Percentiles rank a stretch among this genome's conserved stretches.
These are phyloP conservation scores for Pemphredon lugubris DNA, from an alignment of 2,888 invertebrate species.

Conservation along the genomic window DNA sequence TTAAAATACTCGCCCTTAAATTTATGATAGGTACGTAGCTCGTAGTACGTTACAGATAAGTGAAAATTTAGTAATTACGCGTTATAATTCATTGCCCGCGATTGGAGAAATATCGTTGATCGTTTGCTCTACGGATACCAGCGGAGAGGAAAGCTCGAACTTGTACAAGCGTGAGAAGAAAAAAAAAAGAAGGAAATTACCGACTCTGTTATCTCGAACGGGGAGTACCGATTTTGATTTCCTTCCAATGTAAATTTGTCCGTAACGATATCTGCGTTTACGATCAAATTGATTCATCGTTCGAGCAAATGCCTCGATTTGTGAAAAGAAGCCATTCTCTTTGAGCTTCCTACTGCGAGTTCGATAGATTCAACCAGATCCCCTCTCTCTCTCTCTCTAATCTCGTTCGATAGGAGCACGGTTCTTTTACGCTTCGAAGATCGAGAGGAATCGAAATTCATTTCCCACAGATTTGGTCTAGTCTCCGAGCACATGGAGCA, in stretches of 20 bases:
- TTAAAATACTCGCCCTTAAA: neutral
- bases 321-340: constrained; percentile 2
- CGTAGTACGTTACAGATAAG: too few relatives aligned
- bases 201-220: too few relatives aligned
- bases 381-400: constrained; percentile 12
- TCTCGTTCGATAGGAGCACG: constrained; percentile 24
- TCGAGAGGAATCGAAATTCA: constrained; percentile 38
- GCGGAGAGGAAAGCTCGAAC: too few relatives aligned
- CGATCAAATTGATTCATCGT: neutral
- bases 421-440: neutral
- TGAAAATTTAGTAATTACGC: too few relatives aligned
- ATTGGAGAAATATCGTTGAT: too few relatives aligned
- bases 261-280: neutral
- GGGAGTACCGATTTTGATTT: too few relatives aligned
- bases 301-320: neutral
- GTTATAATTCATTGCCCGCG: too few relatives aligned
- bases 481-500: neutral
- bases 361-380: constrained; percentile 13
- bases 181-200: too few relatives aligned
- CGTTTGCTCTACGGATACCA: too few relatives aligned
- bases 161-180: too few relatives aligned
- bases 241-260: too few relatives aligned
- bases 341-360: constrained; percentile 7
- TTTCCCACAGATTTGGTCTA: constrained; percentile 34
- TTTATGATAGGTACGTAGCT: constrained; percentile 7